Evolutionary conservation across 2,797 vertebrate genomes (phyloP).

Genomic region (Aeoliscus strigatus): DNA sequence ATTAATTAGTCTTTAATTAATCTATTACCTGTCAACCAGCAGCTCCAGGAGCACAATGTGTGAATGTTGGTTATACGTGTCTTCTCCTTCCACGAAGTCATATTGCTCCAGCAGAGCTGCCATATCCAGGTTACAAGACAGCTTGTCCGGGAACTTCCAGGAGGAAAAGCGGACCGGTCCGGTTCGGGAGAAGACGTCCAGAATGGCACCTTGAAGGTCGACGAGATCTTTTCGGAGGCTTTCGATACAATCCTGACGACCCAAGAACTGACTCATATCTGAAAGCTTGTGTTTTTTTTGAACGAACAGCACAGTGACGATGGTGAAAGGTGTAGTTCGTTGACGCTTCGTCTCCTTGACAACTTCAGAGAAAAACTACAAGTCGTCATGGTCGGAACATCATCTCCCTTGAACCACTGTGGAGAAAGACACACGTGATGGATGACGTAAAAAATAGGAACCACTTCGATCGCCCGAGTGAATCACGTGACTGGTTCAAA

Average conservation of each 20-base stretch:
- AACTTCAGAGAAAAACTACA: conserved; percentile 44
- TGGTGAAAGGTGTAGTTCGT: conserved; percentile 21
- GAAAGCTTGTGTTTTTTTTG: neutral
- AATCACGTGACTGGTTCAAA: too few species aligned
- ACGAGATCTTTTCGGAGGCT: conserved; percentile 82
- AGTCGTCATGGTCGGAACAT: too few species aligned
- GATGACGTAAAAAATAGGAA: too few species aligned
- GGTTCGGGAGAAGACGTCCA: conserved; percentile 82
- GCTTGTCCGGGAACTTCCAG: conserved; percentile 91
- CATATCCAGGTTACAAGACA: conserved; percentile 85
- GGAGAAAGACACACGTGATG: too few species aligned
- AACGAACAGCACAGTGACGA: neutral
- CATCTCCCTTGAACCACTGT: too few species aligned
- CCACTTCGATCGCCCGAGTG: too few species aligned
- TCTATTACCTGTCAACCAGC: conserved; percentile 84
- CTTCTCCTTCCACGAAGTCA: conserved; percentile 78
- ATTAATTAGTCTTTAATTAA: too few species aligned
- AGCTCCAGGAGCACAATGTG: conserved; percentile 86
- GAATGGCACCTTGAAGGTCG: conserved; percentile 82
- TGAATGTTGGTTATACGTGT: conserved; percentile 84
- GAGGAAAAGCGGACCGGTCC: conserved; percentile 81
- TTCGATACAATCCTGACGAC: conserved; percentile 80
- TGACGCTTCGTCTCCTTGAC: conserved; percentile 47
- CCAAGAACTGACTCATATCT: conserved; percentile 79
- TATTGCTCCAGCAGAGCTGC: conserved; percentile 82